Evolutionary conservation across 2,888 invertebrate species (phyloP), one percentile per base, ranked within the genome.

Genomic region (Ptychoptera contaminata): DNA sequence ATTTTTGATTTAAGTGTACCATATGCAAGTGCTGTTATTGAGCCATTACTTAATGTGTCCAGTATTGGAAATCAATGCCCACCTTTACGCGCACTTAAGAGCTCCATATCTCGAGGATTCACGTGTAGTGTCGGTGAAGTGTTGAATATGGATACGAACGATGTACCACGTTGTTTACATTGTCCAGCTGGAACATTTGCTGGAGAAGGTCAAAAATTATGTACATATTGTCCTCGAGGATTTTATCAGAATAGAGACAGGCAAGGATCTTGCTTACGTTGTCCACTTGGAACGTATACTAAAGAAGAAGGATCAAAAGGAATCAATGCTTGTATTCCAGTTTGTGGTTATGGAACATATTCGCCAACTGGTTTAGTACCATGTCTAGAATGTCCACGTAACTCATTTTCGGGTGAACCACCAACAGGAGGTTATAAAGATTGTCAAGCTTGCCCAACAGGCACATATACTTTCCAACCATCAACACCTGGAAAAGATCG

Each of bases 141-240:
- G 8, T 68, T 96, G 6, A 90, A 93, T 58, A 90, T 87, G 80
- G 88, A 90, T 53, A 85, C 87, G 0, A 86, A 82, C 54, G 86
- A 87, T 59, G 88, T 91, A 40, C 87, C 94, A 16, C 73, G 92
- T 68, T 94, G 94, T 71, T 72, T 94, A 49, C 88, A 96, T 59
- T 98, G 98, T 61, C 96, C 97, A 8, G 92, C 93, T 53, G 97
- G 97, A 56, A 92, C 94, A 0, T 92, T 80, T 57, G 90, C 92
- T 37, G 82, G 82, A 15, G 84, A 85, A 54, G 88, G 90, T 55
- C 90, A 92, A 67, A 85, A 87, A 57, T 75, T 79, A 47, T 97
- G 97, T 63, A 85, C 86, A 1, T 80, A 84, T 59, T 97, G 97
- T 60, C 83, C 87, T 1, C 74, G 82, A 54, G 97, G 96, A 12